A percentile compares a stretch with the other conserved stretches of the same genome.
phyloP scores from a whole-genome alignment of 2,113 vertebrate genomes.

The Ovis canadensis region DNA sequence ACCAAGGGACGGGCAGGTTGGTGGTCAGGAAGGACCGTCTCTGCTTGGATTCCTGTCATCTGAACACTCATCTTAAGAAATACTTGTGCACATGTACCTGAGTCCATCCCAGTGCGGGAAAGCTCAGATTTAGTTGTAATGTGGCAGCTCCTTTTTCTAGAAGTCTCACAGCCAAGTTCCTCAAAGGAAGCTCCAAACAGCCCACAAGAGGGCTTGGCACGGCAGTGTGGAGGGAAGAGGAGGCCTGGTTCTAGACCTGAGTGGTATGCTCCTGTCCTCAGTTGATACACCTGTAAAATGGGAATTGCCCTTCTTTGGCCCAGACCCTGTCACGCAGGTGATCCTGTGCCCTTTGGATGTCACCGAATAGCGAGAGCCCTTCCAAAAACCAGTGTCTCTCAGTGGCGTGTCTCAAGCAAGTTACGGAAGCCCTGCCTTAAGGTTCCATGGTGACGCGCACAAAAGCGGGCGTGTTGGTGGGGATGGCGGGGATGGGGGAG shows the following conservation, averaged over 20 bases:
- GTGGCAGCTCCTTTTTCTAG: neutral
- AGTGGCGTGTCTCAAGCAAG: neutral
- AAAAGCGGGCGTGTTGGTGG: accelerated
- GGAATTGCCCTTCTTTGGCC: neutral
- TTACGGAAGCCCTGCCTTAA: neutral
- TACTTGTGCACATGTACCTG: neutral
- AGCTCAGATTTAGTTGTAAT: neutral
- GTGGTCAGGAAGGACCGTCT: no score
- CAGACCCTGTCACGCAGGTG: neutral
- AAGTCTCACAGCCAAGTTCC: neutral
- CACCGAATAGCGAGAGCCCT: neutral
- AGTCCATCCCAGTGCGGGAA: neutral
- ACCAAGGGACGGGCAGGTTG: no score
- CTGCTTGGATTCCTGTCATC: neutral
- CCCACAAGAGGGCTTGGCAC: accelerated
- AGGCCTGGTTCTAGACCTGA: neutral
- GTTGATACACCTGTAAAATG: neutral
- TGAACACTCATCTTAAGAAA: neutral
- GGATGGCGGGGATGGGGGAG: no score
- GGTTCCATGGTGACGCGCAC: neutral
- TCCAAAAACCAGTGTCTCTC: neutral
- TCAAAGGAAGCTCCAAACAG: neutral
- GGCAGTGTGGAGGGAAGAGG: neutral
- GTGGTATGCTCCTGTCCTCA: accelerated
- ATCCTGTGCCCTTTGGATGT: neutral